Base-by-base conservation (phyloP, 2,113 vertebrate species). In the Lasiurus cinereus region DNA sequence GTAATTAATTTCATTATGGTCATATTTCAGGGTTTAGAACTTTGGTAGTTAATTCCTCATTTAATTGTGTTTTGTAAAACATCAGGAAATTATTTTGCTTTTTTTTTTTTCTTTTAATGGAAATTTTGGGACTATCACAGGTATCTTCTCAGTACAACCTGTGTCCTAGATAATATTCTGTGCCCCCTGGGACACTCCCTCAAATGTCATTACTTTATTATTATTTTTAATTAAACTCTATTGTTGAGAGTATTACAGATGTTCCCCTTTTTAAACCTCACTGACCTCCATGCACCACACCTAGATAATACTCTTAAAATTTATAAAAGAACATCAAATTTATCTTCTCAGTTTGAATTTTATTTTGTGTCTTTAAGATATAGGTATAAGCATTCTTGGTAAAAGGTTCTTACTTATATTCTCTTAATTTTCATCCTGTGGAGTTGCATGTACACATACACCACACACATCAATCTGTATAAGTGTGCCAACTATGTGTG, bases 51-150 rank as follows among this genome's bases (percentile, higher is more conserved):
- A 74, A 64, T 11, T 16, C 24, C 39, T 83, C 39, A 83, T 83
- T n/a, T 31, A 73, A 50, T n/a, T 83, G 36, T 64, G 46, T 66
- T 83, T 52, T 91, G 43, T 83, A 91, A 74, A 83, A 83, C 78
- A 64, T 15, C 1, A 91, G 18, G 43, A 74, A 74, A 64, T 33
- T 46, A 56, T 76, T 77, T 66, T 66, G 78, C n/a, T n/a, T n/a
- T n/a, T 15, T 52, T 84, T 84, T 91, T 62, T 8, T 48, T 74
- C 46, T 66, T 91, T 66, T 76, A 84, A 91, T 43, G 22, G 73
- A 83, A 83, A 29, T 11, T 70, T 48, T 73, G 9, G 69, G 43
- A 27, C 48, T 76, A 4, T 54, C 59, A 76, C 13, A n/a, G 36
- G 24, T 39, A 83, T 72, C 83, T 83, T 70, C 43, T 91, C 69